These are phyloP conservation scores for Micronycteris hirsuta DNA, from an alignment of 2,113 vertebrate species.

Conservation along the genomic window DNA sequence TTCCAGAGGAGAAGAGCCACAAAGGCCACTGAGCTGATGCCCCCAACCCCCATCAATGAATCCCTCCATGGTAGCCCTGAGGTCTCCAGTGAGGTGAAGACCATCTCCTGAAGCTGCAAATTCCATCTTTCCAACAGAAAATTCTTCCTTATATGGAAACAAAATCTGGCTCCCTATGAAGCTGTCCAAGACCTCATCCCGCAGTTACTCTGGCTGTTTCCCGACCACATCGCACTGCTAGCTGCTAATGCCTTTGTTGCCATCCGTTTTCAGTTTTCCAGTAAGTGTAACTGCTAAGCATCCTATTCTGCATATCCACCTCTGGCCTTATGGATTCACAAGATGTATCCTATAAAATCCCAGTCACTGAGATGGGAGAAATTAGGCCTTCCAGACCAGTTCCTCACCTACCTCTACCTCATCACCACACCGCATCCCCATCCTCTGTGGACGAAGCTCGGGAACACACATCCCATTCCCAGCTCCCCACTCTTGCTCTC, in stretches of 20 bases:
- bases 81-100: background rate
- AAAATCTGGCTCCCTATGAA: slow-evolving; percentile 22
- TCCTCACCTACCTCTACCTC: background rate
- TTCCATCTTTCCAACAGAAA: slow-evolving; percentile 17
- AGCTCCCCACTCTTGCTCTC: background rate
- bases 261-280: background rate
- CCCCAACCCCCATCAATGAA: background rate
- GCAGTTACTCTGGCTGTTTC: background rate
- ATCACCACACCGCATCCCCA: background rate
- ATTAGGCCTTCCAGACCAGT: background rate
- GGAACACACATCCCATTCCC: background rate
- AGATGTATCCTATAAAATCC: background rate
- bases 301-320: background rate
- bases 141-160: slow-evolving; percentile 51
- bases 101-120: slow-evolving; percentile 5
- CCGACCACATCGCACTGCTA: background rate
- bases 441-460: background rate
- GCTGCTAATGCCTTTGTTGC: background rate
- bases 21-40: background rate
- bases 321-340: background rate
- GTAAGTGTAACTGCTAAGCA: background rate
- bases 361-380: background rate
- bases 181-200: background rate
- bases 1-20: background rate
- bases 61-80: background rate